These are phyloP conservation scores for Callithrix jacchus DNA, from an alignment of 2,113 vertebrate species.

Conservation along the genomic window DNA sequence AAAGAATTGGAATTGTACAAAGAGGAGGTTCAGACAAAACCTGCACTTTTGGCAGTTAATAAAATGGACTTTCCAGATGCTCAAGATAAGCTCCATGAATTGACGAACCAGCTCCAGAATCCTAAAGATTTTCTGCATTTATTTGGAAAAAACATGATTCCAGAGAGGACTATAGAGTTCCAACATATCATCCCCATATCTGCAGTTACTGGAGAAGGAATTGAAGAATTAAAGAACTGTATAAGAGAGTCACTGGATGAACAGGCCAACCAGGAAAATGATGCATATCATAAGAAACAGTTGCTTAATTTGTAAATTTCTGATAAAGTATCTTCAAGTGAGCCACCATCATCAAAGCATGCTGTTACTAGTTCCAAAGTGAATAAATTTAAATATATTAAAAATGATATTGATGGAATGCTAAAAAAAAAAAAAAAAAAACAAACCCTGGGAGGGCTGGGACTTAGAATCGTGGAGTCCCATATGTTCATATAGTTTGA, in stretches of 20 bases:
- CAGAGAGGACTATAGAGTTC: conserved; percentile 86
- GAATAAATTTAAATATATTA: conserved; percentile 21
- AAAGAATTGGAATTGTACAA: conserved; percentile 97
- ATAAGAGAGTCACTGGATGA: conserved; percentile 90
- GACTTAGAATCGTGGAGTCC: background rate
- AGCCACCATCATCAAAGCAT: background rate
- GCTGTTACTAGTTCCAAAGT: background rate
- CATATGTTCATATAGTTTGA: too few relatives aligned
- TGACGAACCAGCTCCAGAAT: conserved; percentile 88
- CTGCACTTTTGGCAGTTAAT: conserved; percentile 93
- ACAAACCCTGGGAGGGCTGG: background rate
- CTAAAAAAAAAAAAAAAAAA: background rate
- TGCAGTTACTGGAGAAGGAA: conserved; percentile 87
- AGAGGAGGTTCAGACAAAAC: conserved; percentile 91
- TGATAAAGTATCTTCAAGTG: background rate
- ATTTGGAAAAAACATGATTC: conserved; percentile 86
- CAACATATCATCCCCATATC: conserved; percentile 91
- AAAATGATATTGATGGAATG: background rate
- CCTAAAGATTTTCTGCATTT: conserved; percentile 87
- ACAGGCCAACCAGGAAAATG: conserved; percentile 78
- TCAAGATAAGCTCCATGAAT: conserved; percentile 84
- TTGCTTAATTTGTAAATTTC: conserved; percentile 80
- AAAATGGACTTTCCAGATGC: conserved; percentile 96
- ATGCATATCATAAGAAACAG: conserved; percentile 81
- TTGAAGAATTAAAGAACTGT: conserved; percentile 87